phyloP scores from a whole-genome alignment of 2,888 invertebrate genomes.

The Campoplex nolae region DNA sequence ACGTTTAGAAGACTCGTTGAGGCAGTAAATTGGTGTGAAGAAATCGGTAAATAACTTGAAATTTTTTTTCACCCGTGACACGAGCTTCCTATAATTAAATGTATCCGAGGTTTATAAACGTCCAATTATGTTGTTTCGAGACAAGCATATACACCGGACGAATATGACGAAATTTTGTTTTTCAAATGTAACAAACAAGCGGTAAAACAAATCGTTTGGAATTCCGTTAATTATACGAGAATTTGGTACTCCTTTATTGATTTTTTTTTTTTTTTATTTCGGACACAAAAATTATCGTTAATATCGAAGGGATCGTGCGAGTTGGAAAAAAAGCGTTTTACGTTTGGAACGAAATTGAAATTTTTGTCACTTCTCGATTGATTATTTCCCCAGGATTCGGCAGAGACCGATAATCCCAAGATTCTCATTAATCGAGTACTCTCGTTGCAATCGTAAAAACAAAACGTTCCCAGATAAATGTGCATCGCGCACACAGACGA shows the following conservation, averaged over 20 bases:
- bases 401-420: neutral
- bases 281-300: too few species aligned
- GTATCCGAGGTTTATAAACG: neutral
- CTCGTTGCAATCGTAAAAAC: slow-evolving; percentile 39
- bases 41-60: neutral
- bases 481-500: too few species aligned
- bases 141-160: neutral
- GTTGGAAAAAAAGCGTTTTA: too few species aligned
- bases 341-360: too few species aligned
- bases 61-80: neutral
- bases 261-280: neutral
- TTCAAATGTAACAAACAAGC: neutral
- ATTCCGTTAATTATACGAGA: too few species aligned
- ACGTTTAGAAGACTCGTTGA: neutral
- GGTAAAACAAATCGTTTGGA: neutral
- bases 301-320: too few species aligned
- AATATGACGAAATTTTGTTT: neutral
- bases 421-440: slow-evolving; percentile 11
- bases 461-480: neutral
- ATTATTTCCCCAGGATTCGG: too few species aligned
- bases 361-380: neutral
- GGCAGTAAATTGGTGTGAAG: neutral
- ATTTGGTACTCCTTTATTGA: too few species aligned
- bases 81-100: neutral
- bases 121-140: neutral